Conservation (phyloP, 2,113 vertebrate genomes). For the Corythoichthys haematopterus region DNA sequence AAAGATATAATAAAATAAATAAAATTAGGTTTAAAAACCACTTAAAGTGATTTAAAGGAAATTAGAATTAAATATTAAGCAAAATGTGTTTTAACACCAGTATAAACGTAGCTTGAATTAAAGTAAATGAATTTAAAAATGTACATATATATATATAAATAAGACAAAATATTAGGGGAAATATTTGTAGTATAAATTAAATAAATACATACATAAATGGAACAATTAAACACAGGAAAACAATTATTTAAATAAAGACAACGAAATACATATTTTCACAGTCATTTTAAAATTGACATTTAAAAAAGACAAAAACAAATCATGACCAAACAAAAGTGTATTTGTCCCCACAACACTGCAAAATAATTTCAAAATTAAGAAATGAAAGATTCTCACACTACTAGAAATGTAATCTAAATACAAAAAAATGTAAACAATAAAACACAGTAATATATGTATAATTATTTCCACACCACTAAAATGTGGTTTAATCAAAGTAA, state of each 20-base stretch:
- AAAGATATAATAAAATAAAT: too few relatives aligned
- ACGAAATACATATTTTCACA: neutral
- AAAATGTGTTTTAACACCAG: neutral
- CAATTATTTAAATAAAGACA: neutral
- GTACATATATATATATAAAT: neutral
- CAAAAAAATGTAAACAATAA: too few relatives aligned
- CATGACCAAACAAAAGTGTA: too few relatives aligned
- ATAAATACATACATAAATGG: neutral
- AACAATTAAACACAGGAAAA: neutral
- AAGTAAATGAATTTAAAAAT: neutral
- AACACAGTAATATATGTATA: too few relatives aligned
- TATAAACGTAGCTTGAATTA: neutral
- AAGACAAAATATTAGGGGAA: neutral
- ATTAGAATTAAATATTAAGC: neutral
- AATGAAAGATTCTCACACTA: neutral
- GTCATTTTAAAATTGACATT: too few relatives aligned
- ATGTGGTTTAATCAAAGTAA: conserved; percentile 32
- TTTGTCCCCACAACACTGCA: neutral
- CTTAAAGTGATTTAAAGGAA: too few relatives aligned
- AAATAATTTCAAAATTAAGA: neutral
- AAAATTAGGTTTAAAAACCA: too few relatives aligned
- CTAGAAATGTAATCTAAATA: neutral
- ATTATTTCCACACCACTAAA: neutral
- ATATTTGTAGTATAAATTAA: neutral
- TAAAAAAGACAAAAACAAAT: too few relatives aligned